These are phyloP conservation scores for Pycnomerus fuliginosus DNA, from an alignment of 2,888 invertebrate species.

Conservation along the genomic window DNA sequence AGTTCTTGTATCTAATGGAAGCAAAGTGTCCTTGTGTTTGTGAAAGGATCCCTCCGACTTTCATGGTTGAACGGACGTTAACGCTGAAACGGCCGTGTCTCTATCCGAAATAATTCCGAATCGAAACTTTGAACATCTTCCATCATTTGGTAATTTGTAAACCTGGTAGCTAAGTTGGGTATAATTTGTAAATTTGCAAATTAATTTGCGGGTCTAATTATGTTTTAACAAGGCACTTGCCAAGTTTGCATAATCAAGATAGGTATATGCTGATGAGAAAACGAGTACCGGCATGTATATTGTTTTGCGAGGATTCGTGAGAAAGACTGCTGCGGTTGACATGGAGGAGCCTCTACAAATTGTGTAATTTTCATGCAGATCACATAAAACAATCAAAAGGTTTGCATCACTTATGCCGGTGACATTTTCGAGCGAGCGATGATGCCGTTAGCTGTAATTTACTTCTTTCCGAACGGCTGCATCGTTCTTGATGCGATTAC, in stretches of 20 bases:
- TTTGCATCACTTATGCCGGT: slow-evolving; percentile 37
- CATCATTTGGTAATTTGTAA: too few relatives aligned
- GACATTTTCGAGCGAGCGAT: slow-evolving; percentile 37
- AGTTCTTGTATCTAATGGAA: slow-evolving; percentile 36
- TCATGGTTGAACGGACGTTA: slow-evolving; percentile 12
- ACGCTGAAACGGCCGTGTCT: slow-evolving; percentile 8
- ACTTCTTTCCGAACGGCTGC: slow-evolving; percentile 43
- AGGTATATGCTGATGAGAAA: slow-evolving; percentile 21
- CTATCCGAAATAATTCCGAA: slow-evolving; percentile 8
- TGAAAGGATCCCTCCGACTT: slow-evolving; percentile 22
- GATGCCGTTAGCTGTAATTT: slow-evolving; percentile 40
- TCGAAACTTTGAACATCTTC: too few relatives aligned
- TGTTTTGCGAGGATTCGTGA: slow-evolving; percentile 12
- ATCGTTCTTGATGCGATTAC: slow-evolving; percentile 44
- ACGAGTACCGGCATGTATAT: slow-evolving; percentile 17
- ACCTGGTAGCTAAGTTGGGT: too few relatives aligned
- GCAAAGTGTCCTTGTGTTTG: slow-evolving; percentile 33
- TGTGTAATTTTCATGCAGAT: slow-evolving; percentile 22
- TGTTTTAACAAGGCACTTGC: slow-evolving; percentile 25
- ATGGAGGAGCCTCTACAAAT: slow-evolving; percentile 12
- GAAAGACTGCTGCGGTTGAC: slow-evolving; percentile 12
- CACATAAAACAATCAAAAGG: slow-evolving; percentile 35
- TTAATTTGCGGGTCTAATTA: slow-evolving; percentile 24
- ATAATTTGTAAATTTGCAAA: too few relatives aligned
- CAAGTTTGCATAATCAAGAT: slow-evolving; percentile 24